Conservation (phyloP, 2,113 vertebrate genomes). For the Bufo gargarizans region DNA sequence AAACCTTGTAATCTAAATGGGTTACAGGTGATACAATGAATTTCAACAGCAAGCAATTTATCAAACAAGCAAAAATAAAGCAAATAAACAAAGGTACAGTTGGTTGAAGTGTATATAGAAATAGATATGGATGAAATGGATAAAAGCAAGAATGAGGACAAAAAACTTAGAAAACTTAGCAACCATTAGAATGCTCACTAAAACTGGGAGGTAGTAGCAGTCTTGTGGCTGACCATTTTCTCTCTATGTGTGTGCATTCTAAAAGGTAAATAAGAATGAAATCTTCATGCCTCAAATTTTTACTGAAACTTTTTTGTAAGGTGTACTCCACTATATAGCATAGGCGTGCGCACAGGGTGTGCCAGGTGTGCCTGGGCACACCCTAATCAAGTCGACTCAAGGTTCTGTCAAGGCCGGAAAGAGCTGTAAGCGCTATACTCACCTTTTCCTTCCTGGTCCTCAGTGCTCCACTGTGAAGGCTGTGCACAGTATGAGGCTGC, state of each 20-base stretch:
- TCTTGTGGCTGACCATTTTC: not conserved
- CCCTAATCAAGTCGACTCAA: too few species aligned
- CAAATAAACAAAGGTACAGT: not conserved
- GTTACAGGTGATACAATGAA: not conserved
- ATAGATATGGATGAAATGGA: not conserved
- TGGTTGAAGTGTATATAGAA: not conserved
- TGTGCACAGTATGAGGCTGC: too few species aligned
- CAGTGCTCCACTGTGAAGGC: too few species aligned
- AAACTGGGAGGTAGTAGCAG: not conserved
- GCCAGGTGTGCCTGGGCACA: too few species aligned
- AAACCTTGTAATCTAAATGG: not conserved
- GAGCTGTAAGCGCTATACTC: too few species aligned
- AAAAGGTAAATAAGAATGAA: too few species aligned
- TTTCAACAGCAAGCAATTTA: not conserved
- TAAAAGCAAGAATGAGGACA: not conserved
- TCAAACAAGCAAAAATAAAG: not conserved
- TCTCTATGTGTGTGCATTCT: not conserved
- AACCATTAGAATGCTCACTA: not conserved
- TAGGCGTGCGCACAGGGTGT: too few species aligned
- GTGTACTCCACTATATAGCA: too few species aligned
- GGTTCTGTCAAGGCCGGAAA: too few species aligned
- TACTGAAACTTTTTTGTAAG: too few species aligned
- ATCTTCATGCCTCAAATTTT: too few species aligned
- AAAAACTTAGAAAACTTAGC: not conserved
- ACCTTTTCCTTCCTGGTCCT: too few species aligned